These are phyloP conservation scores for Pithys albifrons DNA, from an alignment of 2,113 vertebrate species.

Conservation along the genomic window DNA sequence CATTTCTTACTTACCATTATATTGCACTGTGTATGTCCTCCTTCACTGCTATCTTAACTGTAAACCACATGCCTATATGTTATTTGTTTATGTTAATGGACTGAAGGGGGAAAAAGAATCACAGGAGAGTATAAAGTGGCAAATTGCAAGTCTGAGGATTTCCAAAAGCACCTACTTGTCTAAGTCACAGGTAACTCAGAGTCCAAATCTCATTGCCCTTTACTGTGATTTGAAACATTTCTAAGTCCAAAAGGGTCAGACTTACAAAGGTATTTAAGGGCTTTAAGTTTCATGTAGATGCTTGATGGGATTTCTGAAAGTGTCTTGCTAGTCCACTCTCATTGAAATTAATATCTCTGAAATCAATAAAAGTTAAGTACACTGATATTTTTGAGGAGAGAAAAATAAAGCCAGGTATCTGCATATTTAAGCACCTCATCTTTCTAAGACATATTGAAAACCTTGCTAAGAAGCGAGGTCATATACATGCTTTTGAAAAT, in stretches of 20 bases:
- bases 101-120: neutral
- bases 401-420: neutral
- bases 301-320: neutral
- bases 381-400: neutral
- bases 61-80: neutral
- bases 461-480: neutral
- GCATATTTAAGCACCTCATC: neutral
- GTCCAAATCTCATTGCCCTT: neutral
- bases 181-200: neutral
- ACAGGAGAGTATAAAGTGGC: neutral
- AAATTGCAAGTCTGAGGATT: neutral
- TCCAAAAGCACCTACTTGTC: neutral
- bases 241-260: neutral
- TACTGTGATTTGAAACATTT: neutral
- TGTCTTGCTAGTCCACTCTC: neutral
- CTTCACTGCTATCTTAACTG: neutral
- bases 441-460: neutral
- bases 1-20: neutral
- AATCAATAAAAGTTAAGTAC: conserved; percentile 22
- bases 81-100: neutral
- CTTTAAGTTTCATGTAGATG: neutral
- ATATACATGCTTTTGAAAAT: neutral
- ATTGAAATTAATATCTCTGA: neutral
- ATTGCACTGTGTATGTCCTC: rapidly evolving
- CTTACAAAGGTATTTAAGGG: neutral